Evolutionary conservation across 2,113 vertebrate species (phyloP).

Genomic region (Tetrao urogallus): DNA sequence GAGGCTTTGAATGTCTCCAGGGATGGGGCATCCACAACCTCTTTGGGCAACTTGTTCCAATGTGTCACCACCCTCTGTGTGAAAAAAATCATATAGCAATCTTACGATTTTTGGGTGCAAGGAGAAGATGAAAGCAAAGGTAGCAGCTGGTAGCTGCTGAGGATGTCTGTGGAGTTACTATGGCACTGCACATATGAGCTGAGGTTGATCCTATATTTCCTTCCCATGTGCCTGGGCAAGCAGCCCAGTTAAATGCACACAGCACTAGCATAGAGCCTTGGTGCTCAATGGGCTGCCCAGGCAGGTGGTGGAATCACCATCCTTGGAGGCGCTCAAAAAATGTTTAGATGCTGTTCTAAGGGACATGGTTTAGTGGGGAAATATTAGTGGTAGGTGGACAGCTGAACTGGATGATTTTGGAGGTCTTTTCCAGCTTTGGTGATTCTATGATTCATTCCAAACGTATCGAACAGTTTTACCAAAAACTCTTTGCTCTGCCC

Average conservation of each 20-base stretch:
- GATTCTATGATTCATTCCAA: too few relatives aligned
- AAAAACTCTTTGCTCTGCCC: not conserved
- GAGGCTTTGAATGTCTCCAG: too few relatives aligned
- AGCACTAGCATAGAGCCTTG: not conserved
- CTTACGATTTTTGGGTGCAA: not conserved
- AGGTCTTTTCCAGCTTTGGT: too few relatives aligned
- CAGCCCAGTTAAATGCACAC: not conserved
- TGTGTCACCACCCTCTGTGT: too few relatives aligned
- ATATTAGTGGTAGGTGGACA: too few relatives aligned
- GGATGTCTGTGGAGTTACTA: not conserved
- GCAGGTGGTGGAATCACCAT: too few relatives aligned
- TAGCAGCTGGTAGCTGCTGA: not conserved
- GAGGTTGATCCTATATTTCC: not conserved
- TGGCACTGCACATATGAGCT: not conserved
- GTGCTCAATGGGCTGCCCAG: not conserved
- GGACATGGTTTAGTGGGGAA: too few relatives aligned
- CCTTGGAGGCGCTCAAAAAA: too few relatives aligned
- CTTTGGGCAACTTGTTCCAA: too few relatives aligned
- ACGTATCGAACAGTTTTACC: not conserved
- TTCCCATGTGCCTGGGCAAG: not conserved
- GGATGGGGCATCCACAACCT: too few relatives aligned
- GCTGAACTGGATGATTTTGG: too few relatives aligned
- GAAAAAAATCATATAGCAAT: not conserved
- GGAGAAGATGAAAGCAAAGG: not conserved
- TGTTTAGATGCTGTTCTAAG: too few relatives aligned